Evolutionary conservation across 2,113 vertebrate genomes (phyloP), one percentile per base, ranked within the genome.

Genomic region (Cryptomyrus ogoouensis): DNA sequence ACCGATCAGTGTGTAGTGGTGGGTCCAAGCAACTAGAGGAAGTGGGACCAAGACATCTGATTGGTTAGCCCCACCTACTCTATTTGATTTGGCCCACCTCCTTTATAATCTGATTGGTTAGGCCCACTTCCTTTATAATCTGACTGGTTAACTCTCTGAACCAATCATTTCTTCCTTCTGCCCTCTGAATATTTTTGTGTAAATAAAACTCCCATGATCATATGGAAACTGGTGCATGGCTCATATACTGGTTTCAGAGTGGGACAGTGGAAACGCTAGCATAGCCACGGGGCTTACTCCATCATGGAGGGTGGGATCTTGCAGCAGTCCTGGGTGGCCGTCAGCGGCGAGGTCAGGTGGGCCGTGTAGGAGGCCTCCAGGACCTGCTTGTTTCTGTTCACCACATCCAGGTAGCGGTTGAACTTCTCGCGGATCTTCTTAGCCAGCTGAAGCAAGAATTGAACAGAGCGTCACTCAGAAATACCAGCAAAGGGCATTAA

Each of bases 341-440:
- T 99, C 77, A 99, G 94, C 0, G 98, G 98, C 0, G 98, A 99
- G 0, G 98, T 99, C 91, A 99, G 96, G 91, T 99, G 98, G 89
- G 98, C 98, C 0, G 98, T 99, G 62, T 99, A 99, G 0, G 98
- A 99, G 0, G 98, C 98, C 91, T 99, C 98, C 80, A 99, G 98
- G 0, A 99, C 98, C 93, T 99, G 98, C 90, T 99, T 99, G 96
- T 99, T 99, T 74, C 98, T 94, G 91, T 97, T 99, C 94, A 99
- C 98, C 19, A 99, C 98, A 4, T 99, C 98, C 94, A 99, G 94
- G 94, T 99, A 99, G 3, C 98, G 98, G 94, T 99, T 99, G 91
- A 99, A 99, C 93, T 99, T 99, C 94, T 99, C 98, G 0, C 98
- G 97, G 50, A 99, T 99, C 95, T 99, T 99, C 94, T 99, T 99